A percentile compares a stretch with the other conserved stretches of the same genome.
Evolutionary conservation across 2,113 vertebrate genomes (phyloP).

Genomic region (Pandion haliaetus): DNA sequence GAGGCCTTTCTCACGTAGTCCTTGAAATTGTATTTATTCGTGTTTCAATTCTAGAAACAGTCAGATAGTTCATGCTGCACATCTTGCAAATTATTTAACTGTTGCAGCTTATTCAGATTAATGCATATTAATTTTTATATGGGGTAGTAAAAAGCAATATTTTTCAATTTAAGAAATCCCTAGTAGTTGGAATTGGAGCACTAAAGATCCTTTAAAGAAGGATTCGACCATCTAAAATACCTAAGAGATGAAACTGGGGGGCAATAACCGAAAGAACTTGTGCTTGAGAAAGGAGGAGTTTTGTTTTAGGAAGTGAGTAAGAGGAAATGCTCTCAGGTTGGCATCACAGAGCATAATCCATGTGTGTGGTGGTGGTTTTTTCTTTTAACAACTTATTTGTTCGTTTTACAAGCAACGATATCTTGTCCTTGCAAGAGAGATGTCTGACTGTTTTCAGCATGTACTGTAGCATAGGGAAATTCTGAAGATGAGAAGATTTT

Average conservation of each 20-base stretch:
- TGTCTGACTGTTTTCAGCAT: not conserved
- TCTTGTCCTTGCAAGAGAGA: not conserved
- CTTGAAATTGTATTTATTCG: not conserved
- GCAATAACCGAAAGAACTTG: not conserved
- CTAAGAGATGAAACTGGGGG: not conserved
- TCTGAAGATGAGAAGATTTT: not conserved
- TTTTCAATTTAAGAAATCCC: not conserved
- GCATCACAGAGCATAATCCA: not conserved
- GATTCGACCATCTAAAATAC: not conserved
- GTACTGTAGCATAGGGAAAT: not conserved
- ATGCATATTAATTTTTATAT: not conserved
- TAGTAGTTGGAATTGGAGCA: not conserved
- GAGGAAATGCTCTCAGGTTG: conserved; percentile 69
- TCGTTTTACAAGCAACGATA: not conserved
- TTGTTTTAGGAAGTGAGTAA: conserved; percentile 69
- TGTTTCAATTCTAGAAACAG: not conserved
- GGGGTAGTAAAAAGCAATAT: not conserved
- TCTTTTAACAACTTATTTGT: not conserved
- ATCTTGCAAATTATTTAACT: not conserved
- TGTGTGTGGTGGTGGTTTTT: not conserved
- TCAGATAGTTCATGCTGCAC: not conserved
- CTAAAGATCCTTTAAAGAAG: not conserved
- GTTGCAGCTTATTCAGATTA: not conserved
- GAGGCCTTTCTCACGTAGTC: not conserved
- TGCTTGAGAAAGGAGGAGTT: conserved; percentile 31